Conservation (phyloP, 2,888 invertebrate species). For the Tetragnatha montana region DNA sequence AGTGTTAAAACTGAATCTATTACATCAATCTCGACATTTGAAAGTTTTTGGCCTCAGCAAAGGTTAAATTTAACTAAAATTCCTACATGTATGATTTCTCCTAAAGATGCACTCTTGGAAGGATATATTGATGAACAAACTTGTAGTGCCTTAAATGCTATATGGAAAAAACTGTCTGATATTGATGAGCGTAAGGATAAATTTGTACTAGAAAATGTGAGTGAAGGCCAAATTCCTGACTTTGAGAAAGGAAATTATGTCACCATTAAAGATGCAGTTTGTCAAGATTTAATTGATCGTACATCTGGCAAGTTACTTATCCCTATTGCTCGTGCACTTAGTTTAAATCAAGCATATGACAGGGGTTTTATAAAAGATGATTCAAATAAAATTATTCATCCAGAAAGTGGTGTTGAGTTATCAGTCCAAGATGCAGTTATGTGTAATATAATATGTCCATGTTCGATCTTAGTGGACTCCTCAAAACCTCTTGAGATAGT, state of each 20-base stretch:
- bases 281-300: conserved; percentile 87
- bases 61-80: conserved; percentile 81
- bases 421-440: conserved; percentile 87
- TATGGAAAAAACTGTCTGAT: conserved; percentile 77
- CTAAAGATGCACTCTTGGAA: conserved; percentile 85
- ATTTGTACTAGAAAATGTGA: background rate
- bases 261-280: conserved; percentile 88
- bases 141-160: conserved; percentile 78
- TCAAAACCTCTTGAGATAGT: conserved; percentile 82
- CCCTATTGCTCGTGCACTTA: conserved; percentile 86
- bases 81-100: conserved; percentile 83
- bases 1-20: too few species aligned
- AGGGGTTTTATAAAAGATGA: conserved; percentile 88
- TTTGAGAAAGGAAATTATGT: conserved; percentile 87
- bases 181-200: background rate
- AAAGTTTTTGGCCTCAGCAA: conserved; percentile 20
- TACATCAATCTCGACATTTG: too few species aligned
- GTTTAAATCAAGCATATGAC: conserved; percentile 87
- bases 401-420: conserved; percentile 87
- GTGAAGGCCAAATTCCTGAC: conserved; percentile 85
- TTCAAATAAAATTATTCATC: conserved; percentile 87
- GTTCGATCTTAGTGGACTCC: conserved; percentile 82
- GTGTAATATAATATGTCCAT: conserved; percentile 82
- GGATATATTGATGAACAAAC: conserved; percentile 87
- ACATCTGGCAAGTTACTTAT: conserved; percentile 84